phyloP scores from a whole-genome alignment of 2,113 vertebrate species.

The Mungos mungo region DNA sequence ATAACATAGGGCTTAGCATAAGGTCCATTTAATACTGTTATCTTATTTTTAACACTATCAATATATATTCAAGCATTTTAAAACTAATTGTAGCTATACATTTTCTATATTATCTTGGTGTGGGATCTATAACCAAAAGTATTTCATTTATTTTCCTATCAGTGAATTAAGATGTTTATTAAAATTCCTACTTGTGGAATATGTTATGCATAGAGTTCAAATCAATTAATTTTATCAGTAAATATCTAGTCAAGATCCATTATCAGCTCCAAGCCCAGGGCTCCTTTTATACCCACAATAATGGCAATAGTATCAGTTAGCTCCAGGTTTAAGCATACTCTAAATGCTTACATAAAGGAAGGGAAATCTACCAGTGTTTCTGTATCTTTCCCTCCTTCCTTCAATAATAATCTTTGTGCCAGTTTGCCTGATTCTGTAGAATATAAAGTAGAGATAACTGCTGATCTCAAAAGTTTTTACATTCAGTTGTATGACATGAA shows the following conservation, averaged over 20 bases:
- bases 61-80: background rate
- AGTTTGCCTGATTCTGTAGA: background rate
- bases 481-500: background rate
- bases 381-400: background rate
- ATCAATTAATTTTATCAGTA: background rate
- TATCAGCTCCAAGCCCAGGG: background rate
- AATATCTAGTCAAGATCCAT: background rate
- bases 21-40: background rate
- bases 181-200: background rate
- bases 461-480: background rate
- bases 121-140: background rate
- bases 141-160: background rate
- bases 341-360: background rate
- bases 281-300: background rate
- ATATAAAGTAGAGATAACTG: background rate
- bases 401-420: background rate
- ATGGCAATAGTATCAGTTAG: background rate
- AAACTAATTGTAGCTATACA: background rate
- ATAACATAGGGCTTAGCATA: background rate
- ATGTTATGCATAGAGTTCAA: background rate
- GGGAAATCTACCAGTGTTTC: background rate
- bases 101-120: background rate
- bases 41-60: background rate
- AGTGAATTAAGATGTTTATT: background rate
- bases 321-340: background rate